Evolutionary conservation across 2,888 invertebrate genomes (phyloP).

Genomic region (Stegophylla sp.): DNA sequence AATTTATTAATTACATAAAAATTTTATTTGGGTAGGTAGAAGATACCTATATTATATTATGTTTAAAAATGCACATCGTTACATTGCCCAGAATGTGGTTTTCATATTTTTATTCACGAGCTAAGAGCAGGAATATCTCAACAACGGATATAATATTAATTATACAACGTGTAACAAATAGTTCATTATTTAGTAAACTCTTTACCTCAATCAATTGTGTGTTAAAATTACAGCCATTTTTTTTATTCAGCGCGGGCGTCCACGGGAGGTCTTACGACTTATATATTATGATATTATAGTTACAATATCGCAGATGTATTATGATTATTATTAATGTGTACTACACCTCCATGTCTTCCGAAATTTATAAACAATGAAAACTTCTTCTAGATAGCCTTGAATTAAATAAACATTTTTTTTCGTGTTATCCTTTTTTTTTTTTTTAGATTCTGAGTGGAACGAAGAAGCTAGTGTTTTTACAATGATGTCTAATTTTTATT

Average conservation of each 20-base stretch:
- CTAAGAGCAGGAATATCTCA: background rate
- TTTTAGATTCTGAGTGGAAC: too few species aligned
- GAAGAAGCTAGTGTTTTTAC: too few species aligned
- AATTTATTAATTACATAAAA: background rate
- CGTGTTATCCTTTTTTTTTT: background rate
- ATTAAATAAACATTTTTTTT: conserved; percentile 25
- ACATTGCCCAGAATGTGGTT: background rate
- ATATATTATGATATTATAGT: background rate
- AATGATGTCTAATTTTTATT: too few species aligned
- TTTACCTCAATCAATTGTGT: background rate
- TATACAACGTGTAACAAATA: background rate
- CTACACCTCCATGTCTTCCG: background rate
- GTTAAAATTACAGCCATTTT: conserved; percentile 21
- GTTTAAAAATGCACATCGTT: background rate
- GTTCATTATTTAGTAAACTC: background rate
- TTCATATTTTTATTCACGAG: background rate
- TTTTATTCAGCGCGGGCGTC: background rate
- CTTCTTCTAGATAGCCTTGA: conserved; percentile 13
- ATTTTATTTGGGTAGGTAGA: too few species aligned
- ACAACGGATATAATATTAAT: background rate
- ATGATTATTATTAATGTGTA: conserved; percentile 10
- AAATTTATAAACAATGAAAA: conserved; percentile 18
- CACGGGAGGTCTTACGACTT: conserved; percentile 31
- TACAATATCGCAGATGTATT: conserved; percentile 20
- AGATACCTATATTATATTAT: background rate